Base-by-base conservation (phyloP, 2,888 invertebrate species). In the Bellardia bayeri region DNA sequence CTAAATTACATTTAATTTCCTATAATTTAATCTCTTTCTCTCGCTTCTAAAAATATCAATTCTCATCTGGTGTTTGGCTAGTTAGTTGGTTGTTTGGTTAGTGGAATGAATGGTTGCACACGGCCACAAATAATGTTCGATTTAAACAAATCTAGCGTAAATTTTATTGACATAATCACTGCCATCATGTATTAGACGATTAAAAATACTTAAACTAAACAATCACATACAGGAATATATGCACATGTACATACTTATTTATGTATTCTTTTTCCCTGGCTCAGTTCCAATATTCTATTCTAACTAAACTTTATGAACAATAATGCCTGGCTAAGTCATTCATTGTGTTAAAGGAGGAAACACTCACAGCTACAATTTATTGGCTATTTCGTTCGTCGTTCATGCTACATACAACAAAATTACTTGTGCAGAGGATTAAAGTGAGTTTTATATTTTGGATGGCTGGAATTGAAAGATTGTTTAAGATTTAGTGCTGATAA, bases 161-260 rank as follows among this genome's bases (percentile, higher is more conserved):
- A 82, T 86, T 86, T 83, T 86, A 86, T 86, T 83, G 86, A 83
- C 86, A 86, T 86, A 86, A 86, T 86, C 86, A 68, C 80, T 79
- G 79, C 37, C 83, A 86, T 86, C 79, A 69, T 61, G 74, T 69
- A 64, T 75, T 80, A 78, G 58, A 58, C 74, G 82, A 82, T 86
- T 86, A 82, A 86, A 82, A 76, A 71, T 71, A 66, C 49, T 74
- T 66, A 76, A 69, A 76, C 30, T 51, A n/a, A 45, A 16, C 49
- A 58, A 61, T 81, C 80, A 33, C 61, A 71, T 7, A 45, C 16
- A 40, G 14, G 4, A 68, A 16, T 16, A 58, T 79, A 37, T 23
- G 23, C 23, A 23, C 56, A 42, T 16, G 33, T 6, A 45, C 16
- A 16, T 54, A 54, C 54, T 37, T 45, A 23, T 45, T 45, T 54